Base-by-base conservation (phyloP, 2,888 invertebrate genomes). In the Scelioninae gen. 1 region DNA sequence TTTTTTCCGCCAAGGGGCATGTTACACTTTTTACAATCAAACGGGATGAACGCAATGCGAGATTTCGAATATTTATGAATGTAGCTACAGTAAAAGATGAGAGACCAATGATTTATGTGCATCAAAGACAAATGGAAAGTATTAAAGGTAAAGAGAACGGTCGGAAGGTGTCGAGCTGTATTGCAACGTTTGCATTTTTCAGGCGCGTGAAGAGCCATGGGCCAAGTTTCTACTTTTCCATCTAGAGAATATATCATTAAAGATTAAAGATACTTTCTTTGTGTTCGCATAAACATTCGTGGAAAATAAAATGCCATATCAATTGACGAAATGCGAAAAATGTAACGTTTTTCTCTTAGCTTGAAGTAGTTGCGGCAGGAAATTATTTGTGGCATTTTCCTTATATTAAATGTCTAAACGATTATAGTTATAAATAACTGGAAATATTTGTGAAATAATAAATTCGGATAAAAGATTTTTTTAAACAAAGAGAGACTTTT, bases 21-120 rank as follows among this genome's bases (percentile, higher is more conserved):
- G 34, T 49, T 31, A 10, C 49, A 31, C 15, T 56, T 69, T 75
- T 75, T 47, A 43, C 66, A 80, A 80, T 85, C 85, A 79, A 84
- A 84, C 80, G 78, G 72, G 82, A 79, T 71, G 68, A 82, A 75
- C 65, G 66, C 62, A 82, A 51, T 49, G 63, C 47, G 69, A 63
- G 74, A 82, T 75, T 71, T 79, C 76, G 84, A 85, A 86, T 85
- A 85, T 86, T 86, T 85, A 86, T 86, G 83, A 83, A 77, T 65
- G 78, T 63, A 38, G 66, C 74, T 51, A 53, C 58, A 68, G 63
- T 7, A 65, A 58, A 53, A 65, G 72, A 80, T 66, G 60, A 58
- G 58, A 63, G 66, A 60, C 74, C 72, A 83, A 85, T 84, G 81
- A 86, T 86, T 84, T 78, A 85, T 85, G 78, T 72, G 66, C 60